phyloP scores from a whole-genome alignment of 2,888 invertebrate species.

The Tanypteryx hageni region DNA sequence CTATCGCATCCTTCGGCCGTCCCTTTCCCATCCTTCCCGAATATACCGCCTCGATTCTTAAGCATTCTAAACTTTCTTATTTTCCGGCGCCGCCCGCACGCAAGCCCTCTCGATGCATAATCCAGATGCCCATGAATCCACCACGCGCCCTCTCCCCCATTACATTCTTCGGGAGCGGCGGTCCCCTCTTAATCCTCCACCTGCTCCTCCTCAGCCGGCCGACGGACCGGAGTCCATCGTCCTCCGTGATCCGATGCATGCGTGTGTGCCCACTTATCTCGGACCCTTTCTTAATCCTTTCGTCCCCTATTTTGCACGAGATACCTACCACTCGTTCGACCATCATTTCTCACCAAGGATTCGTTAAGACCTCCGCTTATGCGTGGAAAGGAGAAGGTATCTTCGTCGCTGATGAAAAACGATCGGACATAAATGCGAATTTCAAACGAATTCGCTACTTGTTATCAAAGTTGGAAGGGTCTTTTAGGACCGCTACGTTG shows the following conservation, averaged over 20 bases:
- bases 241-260: not conserved
- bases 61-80: not conserved
- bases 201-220: constrained; percentile 38
- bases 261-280: constrained; percentile 22
- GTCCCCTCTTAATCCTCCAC: constrained; percentile 47
- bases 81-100: not conserved
- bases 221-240: not conserved
- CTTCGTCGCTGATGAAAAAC: too few relatives aligned
- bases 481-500: too few relatives aligned
- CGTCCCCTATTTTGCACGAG: constrained; percentile 23
- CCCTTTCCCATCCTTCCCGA: constrained; percentile 31
- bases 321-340: not conserved
- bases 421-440: too few relatives aligned
- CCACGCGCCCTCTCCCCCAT: not conserved
- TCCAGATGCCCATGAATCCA: constrained; percentile 19
- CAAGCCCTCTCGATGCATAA: constrained; percentile 45
- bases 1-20: not conserved
- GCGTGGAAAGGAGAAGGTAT: not conserved
- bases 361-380: constrained; percentile 4
- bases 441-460: too few relatives aligned
- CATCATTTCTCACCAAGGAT: constrained; percentile 42
- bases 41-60: constrained; percentile 33
- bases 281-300: constrained; percentile 57
- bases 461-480: too few relatives aligned
- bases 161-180: constrained; percentile 38